Evolutionary conservation across 1,140 invertebrate genomes (phyloP), one percentile per base, ranked within the genome.

Genomic region (Pogonus chalceus): DNA sequence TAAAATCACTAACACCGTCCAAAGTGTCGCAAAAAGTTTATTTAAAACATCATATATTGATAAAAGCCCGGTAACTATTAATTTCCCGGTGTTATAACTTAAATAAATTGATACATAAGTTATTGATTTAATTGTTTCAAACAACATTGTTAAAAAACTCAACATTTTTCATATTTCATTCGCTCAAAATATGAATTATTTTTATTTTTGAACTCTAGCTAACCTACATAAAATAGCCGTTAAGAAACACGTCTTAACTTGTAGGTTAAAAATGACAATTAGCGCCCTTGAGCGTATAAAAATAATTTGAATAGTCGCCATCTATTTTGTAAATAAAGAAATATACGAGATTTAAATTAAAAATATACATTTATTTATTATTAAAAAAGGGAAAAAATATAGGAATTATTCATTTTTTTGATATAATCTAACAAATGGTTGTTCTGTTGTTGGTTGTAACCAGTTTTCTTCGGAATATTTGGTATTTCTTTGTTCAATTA

Each of bases 401-500:
- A n/a, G n/a, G n/a, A n/a, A n/a, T n/a, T n/a, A n/a, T n/a, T n/a
- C n/a, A n/a, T n/a, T n/a, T 63, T 79, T 76, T 60, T 72, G 74
- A 62, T 84, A 85, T 1, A 85, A 60, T 51, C 76, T 66, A 4
- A 80, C 74, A 65, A 88, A 88, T 14, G 76, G 75, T 62, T 72
- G 72, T 23, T 73, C 69, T 23, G 70, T 60, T 1, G 79, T 74
- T 52, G 78, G 79, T 66, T 90, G 88, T 1, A 92, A 67, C 93
- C 93, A 96, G 64, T 96, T 97, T 1, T 90, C 79, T 55, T 82
- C 70, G 0, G 85, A 83, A 69, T 88, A 98, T 51, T 77, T 73
- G 0, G 83, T 85, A 37, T 84, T 72, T 14, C 84, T 72, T 50
- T 81, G 81, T 69, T 98, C 95, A 50, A 91, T 79, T 0, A 96